Percentiles rank a stretch among this genome's conserved stretches.
Conservation (phyloP, 2,113 vertebrate genomes). For the Vidua macroura region DNA sequence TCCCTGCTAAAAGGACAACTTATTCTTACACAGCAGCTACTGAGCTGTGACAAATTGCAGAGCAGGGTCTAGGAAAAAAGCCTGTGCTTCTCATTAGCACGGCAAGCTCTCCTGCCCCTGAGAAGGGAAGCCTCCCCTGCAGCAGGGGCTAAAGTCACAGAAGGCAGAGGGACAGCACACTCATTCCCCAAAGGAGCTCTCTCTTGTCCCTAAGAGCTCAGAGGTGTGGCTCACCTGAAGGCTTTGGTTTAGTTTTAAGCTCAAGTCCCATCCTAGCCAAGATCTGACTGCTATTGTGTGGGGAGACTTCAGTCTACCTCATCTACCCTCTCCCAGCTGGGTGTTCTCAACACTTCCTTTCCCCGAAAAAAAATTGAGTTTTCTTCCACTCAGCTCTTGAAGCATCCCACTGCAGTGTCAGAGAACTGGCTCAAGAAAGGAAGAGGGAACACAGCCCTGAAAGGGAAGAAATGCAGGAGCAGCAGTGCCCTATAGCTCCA, state of each 20-base stretch:
- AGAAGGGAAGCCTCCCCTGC: neutral
- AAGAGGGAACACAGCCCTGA: neutral
- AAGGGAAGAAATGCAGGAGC: neutral
- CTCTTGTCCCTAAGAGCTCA: neutral
- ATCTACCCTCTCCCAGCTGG: neutral
- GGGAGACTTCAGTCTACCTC: neutral
- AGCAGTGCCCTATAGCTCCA: neutral
- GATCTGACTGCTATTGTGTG: fast-evolving
- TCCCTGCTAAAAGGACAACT: neutral
- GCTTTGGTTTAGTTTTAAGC: neutral
- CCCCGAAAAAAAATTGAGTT: neutral
- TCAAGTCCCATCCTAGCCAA: neutral
- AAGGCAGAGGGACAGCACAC: neutral
- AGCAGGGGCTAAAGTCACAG: neutral
- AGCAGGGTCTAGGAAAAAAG: neutral
- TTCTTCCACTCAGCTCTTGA: neutral
- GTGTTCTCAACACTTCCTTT: neutral
- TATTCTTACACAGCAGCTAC: neutral
- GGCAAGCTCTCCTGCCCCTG: neutral
- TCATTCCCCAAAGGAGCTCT: neutral
- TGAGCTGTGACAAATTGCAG: conserved; percentile 35
- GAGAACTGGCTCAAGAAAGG: neutral
- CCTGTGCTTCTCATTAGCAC: neutral
- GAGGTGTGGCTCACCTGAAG: neutral
- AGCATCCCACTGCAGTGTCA: neutral